Percentiles rank a stretch among this genome's conserved stretches.
These are phyloP conservation scores for Antigone vipio DNA, from an alignment of 2,113 vertebrate species.

Conservation along the genomic window DNA sequence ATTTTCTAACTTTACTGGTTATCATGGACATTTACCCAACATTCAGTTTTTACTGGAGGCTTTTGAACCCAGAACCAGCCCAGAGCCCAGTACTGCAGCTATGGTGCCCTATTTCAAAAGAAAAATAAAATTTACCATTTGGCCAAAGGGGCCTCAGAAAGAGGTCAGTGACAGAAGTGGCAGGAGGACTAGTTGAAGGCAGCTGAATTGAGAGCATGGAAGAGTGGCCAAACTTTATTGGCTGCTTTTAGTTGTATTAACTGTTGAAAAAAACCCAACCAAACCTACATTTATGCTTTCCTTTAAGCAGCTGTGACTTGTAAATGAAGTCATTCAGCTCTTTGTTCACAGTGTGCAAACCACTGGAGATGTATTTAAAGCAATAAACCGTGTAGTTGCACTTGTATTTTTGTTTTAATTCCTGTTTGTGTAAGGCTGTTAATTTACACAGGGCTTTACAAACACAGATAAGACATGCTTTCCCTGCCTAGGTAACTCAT, in stretches of 20 bases:
- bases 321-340: neutral
- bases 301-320: fast-evolving
- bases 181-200: neutral
- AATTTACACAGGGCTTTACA: constrained; percentile 18
- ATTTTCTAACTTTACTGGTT: neutral
- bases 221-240: neutral
- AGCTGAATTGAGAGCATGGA: neutral
- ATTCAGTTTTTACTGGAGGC: neutral
- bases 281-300: neutral
- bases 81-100: neutral
- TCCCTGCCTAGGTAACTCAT: neutral
- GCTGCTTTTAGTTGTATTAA: neutral
- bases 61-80: neutral
- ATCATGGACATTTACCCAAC: neutral
- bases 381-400: neutral
- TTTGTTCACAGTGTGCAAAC: neutral
- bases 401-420: constrained; percentile 6
- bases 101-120: neutral
- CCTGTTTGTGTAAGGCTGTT: neutral
- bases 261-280: neutral
- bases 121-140: neutral
- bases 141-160: neutral
- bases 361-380: neutral
- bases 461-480: neutral
- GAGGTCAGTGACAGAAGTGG: neutral